Conservation (phyloP, 2,888 invertebrate species). For the Sesia apiformis region DNA sequence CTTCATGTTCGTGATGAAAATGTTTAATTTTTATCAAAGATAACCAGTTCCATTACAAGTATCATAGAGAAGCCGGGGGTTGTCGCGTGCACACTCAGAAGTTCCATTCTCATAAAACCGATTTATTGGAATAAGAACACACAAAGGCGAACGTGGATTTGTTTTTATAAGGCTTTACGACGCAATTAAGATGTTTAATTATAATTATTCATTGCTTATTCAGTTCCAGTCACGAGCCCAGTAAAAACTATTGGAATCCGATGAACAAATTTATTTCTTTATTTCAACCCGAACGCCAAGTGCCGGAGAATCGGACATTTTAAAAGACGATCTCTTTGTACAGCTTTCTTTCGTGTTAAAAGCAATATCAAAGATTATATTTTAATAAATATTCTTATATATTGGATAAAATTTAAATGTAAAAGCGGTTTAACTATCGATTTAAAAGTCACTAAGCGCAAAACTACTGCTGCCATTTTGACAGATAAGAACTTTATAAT, state of each 20-base stretch:
- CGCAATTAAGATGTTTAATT: slow-evolving; percentile 1
- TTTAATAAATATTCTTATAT: no score
- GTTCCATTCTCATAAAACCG: background rate
- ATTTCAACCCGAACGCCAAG: slow-evolving; percentile 3
- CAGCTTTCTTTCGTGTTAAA: no score
- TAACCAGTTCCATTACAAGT: no score
- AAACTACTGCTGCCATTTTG: no score
- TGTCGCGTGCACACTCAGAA: background rate
- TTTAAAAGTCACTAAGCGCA: no score
- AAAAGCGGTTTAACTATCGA: no score
- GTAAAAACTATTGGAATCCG: slow-evolving; percentile 16
- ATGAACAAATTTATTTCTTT: slow-evolving; percentile 22
- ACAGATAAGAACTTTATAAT: background rate
- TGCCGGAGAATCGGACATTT: background rate
- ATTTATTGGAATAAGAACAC: background rate
- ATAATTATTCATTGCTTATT: slow-evolving; percentile 8
- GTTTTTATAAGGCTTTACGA: background rate
- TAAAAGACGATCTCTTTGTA: background rate
- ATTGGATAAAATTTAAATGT: no score
- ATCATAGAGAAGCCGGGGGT: background rate
- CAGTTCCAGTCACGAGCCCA: background rate
- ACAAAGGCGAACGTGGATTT: background rate
- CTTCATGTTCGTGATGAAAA: no score
- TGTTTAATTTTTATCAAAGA: no score
- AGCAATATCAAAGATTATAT: no score